A percentile compares a stretch with the other conserved stretches of the same genome.
Conservation (phyloP, 1,140 invertebrate species). For the Drosophila lacteicornis region DNA sequence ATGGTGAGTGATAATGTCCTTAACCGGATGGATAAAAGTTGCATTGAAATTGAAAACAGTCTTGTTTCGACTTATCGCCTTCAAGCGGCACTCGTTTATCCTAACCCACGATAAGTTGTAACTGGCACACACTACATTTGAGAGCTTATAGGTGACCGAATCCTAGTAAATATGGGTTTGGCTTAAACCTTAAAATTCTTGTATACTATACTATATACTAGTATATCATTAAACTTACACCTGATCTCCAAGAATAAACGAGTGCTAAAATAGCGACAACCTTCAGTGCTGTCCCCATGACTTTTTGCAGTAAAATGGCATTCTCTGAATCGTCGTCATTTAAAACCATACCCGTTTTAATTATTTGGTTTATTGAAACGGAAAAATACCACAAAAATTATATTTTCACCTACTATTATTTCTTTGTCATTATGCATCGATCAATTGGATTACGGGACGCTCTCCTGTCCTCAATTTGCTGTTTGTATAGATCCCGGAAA, state of each 20-base stretch:
- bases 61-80: conserved; percentile 18
- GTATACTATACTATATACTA: too few species aligned
- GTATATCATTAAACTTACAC: conserved; percentile 4
- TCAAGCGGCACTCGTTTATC: conserved; percentile 2
- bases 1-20: not conserved
- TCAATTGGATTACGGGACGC: too few species aligned
- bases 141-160: conserved; percentile 3
- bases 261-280: not conserved
- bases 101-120: conserved; percentile 20
- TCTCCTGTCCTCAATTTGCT: too few species aligned
- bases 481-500: too few species aligned
- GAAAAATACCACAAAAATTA: not conserved
- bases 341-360: not conserved
- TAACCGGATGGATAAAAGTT: conserved; percentile 1
- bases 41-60: conserved; percentile 20
- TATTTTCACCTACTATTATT: too few species aligned
- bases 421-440: too few species aligned
- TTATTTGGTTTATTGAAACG: conserved; percentile 5
- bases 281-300: not conserved
- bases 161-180: not conserved
- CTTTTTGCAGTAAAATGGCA: not conserved
- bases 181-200: not conserved
- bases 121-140: conserved; percentile 12
- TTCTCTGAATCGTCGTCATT: not conserved
- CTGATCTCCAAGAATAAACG: not conserved